These are phyloP conservation scores for Carpatolechia fugitivella DNA, from an alignment of 2,888 invertebrate species.

Conservation along the genomic window DNA sequence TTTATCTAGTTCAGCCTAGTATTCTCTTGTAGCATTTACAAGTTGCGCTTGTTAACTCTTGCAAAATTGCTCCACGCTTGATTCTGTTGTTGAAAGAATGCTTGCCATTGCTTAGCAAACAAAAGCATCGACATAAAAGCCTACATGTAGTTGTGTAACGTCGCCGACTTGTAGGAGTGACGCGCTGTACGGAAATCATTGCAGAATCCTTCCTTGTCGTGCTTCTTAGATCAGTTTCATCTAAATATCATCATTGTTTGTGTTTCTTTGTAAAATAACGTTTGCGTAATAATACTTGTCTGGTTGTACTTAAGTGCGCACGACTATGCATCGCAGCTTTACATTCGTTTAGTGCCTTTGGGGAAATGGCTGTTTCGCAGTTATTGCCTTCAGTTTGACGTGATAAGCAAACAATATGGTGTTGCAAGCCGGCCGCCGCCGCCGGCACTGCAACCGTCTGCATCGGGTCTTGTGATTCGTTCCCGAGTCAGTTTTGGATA, in stretches of 20 bases:
- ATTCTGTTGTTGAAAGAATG: conserved; percentile 36
- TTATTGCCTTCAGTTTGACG: conserved; percentile 10
- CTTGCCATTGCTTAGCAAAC: conserved; percentile 41
- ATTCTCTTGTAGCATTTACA: not conserved
- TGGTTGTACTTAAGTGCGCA: conserved; percentile 9
- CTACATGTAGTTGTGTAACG: conserved; percentile 47
- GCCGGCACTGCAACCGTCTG: not conserved
- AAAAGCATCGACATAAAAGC: conserved; percentile 44
- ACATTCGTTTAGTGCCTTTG: conserved; percentile 1
- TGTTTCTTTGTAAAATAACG: conserved; percentile 30
- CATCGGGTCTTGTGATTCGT: conserved; percentile 6
- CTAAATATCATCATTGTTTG: conserved; percentile 37
- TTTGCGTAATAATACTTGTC: conserved; percentile 33
- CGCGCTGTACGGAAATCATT: conserved; percentile 53
- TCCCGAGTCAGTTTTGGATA: not conserved
- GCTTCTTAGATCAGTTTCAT: conserved; percentile 39
- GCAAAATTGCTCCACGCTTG: conserved; percentile 42
- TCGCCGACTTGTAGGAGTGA: conserved; percentile 41
- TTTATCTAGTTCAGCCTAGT: not conserved
- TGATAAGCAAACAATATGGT: conserved; percentile 14
- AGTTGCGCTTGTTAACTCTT: conserved; percentile 26
- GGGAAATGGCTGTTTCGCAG: conserved; percentile 5
- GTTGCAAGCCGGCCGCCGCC: conserved; percentile 8
- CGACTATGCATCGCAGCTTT: conserved; percentile 2
- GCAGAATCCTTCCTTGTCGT: conserved; percentile 53